These are phyloP conservation scores for Drosophila orosa DNA, from an alignment of 1,140 invertebrate species.

Conservation along the genomic window DNA sequence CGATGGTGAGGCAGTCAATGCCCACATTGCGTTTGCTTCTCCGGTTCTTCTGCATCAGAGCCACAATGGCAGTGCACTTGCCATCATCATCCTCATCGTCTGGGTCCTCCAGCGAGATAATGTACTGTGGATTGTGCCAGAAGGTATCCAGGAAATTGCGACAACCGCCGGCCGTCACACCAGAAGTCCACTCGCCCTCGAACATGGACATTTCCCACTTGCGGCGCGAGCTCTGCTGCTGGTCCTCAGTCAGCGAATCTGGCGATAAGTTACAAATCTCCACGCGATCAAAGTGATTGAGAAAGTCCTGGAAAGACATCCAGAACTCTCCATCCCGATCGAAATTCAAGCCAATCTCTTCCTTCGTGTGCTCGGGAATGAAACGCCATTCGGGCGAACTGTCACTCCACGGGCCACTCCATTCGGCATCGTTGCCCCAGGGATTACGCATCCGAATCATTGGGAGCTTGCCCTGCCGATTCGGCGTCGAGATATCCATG, in stretches of 20 bases:
- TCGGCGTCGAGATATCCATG: conserved; percentile 94
- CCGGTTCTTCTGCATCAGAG: conserved; percentile 97
- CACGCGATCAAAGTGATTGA: conserved; percentile 89
- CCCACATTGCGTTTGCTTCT: conserved; percentile 95
- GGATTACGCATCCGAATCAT: conserved; percentile 95
- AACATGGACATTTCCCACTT: conserved; percentile 98
- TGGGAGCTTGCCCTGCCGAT: conserved; percentile 91
- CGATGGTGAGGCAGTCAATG: conserved; percentile 96
- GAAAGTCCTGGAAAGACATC: conserved; percentile 95
- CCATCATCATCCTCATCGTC: conserved; percentile 97
- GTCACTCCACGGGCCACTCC: conserved; percentile 99
- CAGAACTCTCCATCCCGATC: conserved; percentile 99
- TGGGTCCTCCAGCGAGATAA: conserved; percentile 93
- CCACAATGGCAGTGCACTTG: conserved; percentile 97
- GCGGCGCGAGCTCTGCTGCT: conserved; percentile 88
- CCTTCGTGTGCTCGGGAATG: conserved; percentile 94
- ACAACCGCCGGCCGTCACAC: conserved; percentile 98
- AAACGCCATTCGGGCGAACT: conserved; percentile 96
- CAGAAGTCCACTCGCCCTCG: conserved; percentile 94
- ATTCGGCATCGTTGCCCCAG: conserved; percentile 99
- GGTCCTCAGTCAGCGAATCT: conserved; percentile 93
- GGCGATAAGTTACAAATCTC: conserved; percentile 99
- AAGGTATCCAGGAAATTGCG: conserved; percentile 98
- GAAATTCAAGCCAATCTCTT: conserved; percentile 95
- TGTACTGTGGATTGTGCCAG: conserved; percentile 98